Evolutionary conservation across 1,140 invertebrate genomes (phyloP).

Genomic region (Atta colombica): DNA sequence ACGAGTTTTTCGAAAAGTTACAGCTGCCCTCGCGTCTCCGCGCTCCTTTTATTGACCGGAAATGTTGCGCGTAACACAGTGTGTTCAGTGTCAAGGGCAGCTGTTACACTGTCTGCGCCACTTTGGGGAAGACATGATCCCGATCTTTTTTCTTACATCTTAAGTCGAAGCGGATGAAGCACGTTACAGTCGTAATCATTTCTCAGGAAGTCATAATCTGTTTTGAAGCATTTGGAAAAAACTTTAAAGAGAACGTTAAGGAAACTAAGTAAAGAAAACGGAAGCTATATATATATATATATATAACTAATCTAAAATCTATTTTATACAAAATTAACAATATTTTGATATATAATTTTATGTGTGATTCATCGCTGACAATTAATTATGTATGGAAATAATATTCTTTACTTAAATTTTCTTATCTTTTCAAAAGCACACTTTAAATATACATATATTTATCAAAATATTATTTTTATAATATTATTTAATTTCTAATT

Average conservation of each 20-base stretch:
- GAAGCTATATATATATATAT: not conserved
- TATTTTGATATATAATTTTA: constrained; percentile 2
- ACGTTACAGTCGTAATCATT: constrained; percentile 61
- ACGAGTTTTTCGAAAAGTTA: constrained; percentile 57
- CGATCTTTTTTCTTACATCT: constrained; percentile 45
- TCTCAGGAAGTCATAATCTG: constrained; percentile 70
- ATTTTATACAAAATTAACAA: not conserved
- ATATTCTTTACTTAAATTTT: not conserved
- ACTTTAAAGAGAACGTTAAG: not conserved
- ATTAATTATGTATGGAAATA: not conserved
- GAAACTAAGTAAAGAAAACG: not conserved
- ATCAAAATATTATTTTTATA: constrained; percentile 10
- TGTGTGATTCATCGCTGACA: not conserved
- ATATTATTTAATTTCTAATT: not conserved
- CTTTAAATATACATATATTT: not conserved
- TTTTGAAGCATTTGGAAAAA: constrained; percentile 22
- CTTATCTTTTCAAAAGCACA: not conserved
- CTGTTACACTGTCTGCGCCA: constrained; percentile 62
- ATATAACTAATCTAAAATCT: not conserved
- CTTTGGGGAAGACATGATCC: constrained; percentile 39
- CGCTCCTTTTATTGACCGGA: constrained; percentile 69
- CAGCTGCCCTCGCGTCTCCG: constrained; percentile 69
- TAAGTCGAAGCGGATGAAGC: constrained; percentile 45
- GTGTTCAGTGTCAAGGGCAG: constrained; percentile 76
- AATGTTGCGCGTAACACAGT: constrained; percentile 66